Evolutionary conservation across 1,140 invertebrate species (phyloP).

Genomic region (Tetramorium parvispinum): DNA sequence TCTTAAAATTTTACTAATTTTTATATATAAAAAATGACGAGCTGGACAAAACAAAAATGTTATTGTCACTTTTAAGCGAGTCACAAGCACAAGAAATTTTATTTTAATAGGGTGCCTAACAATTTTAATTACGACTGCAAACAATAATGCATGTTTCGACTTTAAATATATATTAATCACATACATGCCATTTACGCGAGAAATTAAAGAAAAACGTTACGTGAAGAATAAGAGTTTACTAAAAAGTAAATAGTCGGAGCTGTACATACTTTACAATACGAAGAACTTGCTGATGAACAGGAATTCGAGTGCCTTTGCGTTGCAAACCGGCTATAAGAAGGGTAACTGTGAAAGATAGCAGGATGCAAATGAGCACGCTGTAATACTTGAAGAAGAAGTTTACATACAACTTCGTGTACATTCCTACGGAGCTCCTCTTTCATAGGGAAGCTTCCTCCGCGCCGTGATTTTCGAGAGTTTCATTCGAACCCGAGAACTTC

Average conservation of each 20-base stretch:
- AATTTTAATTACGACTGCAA: too few species aligned
- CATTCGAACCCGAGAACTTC: conserved; percentile 5
- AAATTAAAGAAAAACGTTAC: not conserved
- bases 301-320: not conserved
- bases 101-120: too few species aligned
- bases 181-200: not conserved
- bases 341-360: conserved; percentile 39
- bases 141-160: not conserved
- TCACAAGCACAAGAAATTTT: too few species aligned
- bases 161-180: not conserved
- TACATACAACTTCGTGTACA: not conserved
- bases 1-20: too few species aligned
- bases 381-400: conserved; percentile 12
- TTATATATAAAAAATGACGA: too few species aligned
- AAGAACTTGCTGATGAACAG: not conserved
- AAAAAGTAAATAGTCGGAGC: not conserved
- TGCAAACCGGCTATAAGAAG: not conserved
- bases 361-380: conserved; percentile 41
- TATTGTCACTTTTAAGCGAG: too few species aligned
- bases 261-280: conserved; percentile 19
- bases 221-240: not conserved
- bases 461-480: conserved; percentile 13
- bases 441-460: not conserved
- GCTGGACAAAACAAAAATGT: too few species aligned
- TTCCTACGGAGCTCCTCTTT: conserved; percentile 11